Evolutionary conservation across 2,797 vertebrate genomes (phyloP).

Genomic region (Apogon talboti): DNA sequence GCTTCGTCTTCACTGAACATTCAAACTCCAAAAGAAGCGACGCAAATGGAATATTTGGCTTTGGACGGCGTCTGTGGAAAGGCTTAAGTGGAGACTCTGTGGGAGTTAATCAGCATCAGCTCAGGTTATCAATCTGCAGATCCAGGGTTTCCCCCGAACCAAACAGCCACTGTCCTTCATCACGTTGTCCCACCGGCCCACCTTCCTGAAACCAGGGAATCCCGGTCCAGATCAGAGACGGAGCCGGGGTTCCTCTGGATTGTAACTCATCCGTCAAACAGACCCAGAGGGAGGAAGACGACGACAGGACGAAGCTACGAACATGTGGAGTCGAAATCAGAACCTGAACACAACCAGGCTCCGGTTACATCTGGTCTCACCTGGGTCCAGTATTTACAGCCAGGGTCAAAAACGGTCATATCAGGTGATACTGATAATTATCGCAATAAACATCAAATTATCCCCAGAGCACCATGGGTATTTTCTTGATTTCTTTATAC

Average conservation of each 20-base stretch:
- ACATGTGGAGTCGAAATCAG: conserved; percentile 54
- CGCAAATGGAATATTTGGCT: not conserved
- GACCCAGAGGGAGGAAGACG: conserved; percentile 43
- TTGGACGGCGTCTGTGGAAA: conserved; percentile 10
- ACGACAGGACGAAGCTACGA: conserved; percentile 35
- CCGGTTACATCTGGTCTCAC: too few relatives aligned
- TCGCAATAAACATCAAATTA: too few relatives aligned
- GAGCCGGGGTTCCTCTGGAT: conserved; percentile 51
- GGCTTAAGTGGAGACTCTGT: conserved; percentile 1
- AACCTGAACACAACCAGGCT: not conserved
- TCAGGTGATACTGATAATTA: too few relatives aligned
- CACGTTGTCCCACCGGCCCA: not conserved
- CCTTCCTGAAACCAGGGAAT: conserved; percentile 65
- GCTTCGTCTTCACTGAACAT: too few relatives aligned
- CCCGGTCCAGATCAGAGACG: conserved; percentile 44
- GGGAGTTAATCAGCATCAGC: conserved; percentile 12
- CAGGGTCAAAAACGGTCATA: too few relatives aligned
- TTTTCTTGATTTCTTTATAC: too few relatives aligned
- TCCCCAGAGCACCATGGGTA: too few relatives aligned
- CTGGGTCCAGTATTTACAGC: too few relatives aligned
- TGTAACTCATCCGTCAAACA: conserved; percentile 56
- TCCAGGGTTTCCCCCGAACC: conserved; percentile 18
- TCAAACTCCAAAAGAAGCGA: too few relatives aligned
- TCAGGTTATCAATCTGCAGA: conserved; percentile 23
- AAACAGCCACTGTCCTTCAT: not conserved